Conservation (phyloP, 2,113 vertebrate species). For the Pionites leucogaster region DNA sequence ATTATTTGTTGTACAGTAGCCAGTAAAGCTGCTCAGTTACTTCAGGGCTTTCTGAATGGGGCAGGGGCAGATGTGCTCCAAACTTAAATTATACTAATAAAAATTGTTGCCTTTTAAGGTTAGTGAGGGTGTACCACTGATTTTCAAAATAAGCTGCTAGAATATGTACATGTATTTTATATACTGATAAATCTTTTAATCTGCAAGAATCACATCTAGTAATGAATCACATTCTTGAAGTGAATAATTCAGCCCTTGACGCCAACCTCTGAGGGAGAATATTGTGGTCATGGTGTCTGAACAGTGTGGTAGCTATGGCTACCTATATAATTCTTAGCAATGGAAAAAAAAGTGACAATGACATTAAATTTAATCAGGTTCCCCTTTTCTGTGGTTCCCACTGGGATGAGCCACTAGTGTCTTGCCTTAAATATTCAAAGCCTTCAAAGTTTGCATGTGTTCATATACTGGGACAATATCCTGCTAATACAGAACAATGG, state of each 20-base stretch:
- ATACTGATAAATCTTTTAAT: constrained; percentile 75
- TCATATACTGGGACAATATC: constrained; percentile 81
- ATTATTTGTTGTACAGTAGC: neutral
- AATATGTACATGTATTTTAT: constrained; percentile 59
- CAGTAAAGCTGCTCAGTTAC: neutral
- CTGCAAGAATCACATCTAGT: constrained; percentile 70
- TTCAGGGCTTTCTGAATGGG: neutral
- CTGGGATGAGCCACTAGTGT: constrained; percentile 87
- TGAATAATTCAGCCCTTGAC: constrained; percentile 84
- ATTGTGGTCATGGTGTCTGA: constrained; percentile 95
- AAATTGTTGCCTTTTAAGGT: neutral
- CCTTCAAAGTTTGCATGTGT: constrained; percentile 82
- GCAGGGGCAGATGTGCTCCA: neutral
- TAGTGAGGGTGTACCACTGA: neutral
- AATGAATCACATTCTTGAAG: constrained; percentile 82
- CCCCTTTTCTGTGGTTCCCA: constrained; percentile 91
- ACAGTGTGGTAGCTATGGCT: constrained; percentile 90
- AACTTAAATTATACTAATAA: neutral
- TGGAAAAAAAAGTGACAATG: constrained; percentile 92
- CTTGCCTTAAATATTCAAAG: constrained; percentile 86
- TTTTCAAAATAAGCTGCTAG: constrained; percentile 25
- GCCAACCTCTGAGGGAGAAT: constrained; percentile 84
- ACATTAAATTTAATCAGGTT: constrained; percentile 99
- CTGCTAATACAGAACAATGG: constrained; percentile 83
- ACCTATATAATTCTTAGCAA: constrained; percentile 94